These are phyloP conservation scores for Hylyphantes graminicola DNA, from an alignment of 1,140 invertebrate genomes.

Conservation along the genomic window DNA sequence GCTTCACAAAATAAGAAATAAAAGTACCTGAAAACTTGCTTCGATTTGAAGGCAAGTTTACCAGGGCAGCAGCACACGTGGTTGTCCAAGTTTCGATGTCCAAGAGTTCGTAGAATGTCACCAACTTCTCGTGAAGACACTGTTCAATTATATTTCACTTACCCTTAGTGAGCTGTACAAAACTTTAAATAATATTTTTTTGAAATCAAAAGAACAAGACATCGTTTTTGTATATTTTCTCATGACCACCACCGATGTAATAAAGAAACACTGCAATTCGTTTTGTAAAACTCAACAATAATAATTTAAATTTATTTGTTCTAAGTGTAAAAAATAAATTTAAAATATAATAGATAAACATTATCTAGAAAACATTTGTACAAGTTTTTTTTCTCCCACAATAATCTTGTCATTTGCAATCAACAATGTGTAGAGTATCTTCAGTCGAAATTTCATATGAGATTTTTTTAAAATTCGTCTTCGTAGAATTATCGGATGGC, in stretches of 20 bases:
- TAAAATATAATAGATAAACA: constrained; percentile 42
- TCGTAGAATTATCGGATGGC: not conserved
- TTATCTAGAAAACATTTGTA: constrained; percentile 43
- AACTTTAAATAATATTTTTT: constrained; percentile 2
- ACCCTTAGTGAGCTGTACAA: not conserved
- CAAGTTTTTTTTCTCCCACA: constrained; percentile 10
- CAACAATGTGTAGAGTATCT: constrained; percentile 2
- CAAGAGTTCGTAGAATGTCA: not conserved
- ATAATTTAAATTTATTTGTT: constrained; percentile 13
- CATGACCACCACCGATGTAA: not conserved
- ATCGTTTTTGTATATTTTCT: not conserved
- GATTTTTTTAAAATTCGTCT: constrained; percentile 5
- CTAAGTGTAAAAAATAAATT: constrained; percentile 36
- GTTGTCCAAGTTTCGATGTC: not conserved
- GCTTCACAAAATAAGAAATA: constrained; percentile 3
- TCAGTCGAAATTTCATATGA: constrained; percentile 5
- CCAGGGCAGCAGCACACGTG: not conserved
- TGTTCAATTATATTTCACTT: not conserved
- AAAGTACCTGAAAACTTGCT: constrained; percentile 51
- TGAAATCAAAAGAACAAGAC: not conserved
- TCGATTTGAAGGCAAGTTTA: constrained; percentile 48
- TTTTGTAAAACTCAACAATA: constrained; percentile 51
- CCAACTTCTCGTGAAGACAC: not conserved
- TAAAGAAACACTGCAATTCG: constrained; percentile 3
- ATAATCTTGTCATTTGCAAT: constrained; percentile 1